Conservation (phyloP, 2,888 invertebrate species). For the Zhuqinia jingwanae region DNA sequence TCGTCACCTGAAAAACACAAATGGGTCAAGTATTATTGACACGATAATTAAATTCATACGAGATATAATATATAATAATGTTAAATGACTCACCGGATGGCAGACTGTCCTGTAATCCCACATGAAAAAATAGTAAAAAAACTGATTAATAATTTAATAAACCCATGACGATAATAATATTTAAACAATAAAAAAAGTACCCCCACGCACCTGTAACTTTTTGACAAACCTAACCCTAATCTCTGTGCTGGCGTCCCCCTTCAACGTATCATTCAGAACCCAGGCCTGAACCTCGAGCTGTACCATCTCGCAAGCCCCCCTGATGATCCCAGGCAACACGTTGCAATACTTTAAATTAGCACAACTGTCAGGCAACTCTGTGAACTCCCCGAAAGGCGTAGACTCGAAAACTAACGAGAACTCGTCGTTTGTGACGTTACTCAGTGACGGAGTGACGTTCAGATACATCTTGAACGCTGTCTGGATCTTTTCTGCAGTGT, state of each 20-base stretch:
- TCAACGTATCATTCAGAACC: constrained; percentile 97
- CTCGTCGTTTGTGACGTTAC: constrained; percentile 98
- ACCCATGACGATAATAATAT: too few relatives aligned
- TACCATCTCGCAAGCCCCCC: constrained; percentile 98
- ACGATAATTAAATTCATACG: too few relatives aligned
- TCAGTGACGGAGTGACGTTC: constrained; percentile 88
- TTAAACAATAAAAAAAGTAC: neutral
- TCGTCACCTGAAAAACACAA: too few relatives aligned
- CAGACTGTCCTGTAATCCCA: neutral
- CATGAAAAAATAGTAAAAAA: too few relatives aligned
- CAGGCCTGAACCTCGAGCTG: constrained; percentile 97
- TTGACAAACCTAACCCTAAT: constrained; percentile 96
- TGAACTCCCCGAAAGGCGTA: constrained; percentile 98
- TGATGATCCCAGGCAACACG: constrained; percentile 93
- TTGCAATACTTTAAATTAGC: constrained; percentile 94
- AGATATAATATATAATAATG: too few relatives aligned
- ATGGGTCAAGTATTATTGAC: too few relatives aligned
- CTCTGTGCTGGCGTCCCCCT: constrained; percentile 97
- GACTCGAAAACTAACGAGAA: constrained; percentile 97
- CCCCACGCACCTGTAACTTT: constrained; percentile 91
- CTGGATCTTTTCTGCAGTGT: constrained; percentile 97
- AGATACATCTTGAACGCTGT: constrained; percentile 58
- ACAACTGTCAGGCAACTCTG: constrained; percentile 94
- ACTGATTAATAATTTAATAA: neutral
- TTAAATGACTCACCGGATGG: neutral